Conservation (phyloP, 2,797 vertebrate species). For the Lagodon rhomboides region DNA sequence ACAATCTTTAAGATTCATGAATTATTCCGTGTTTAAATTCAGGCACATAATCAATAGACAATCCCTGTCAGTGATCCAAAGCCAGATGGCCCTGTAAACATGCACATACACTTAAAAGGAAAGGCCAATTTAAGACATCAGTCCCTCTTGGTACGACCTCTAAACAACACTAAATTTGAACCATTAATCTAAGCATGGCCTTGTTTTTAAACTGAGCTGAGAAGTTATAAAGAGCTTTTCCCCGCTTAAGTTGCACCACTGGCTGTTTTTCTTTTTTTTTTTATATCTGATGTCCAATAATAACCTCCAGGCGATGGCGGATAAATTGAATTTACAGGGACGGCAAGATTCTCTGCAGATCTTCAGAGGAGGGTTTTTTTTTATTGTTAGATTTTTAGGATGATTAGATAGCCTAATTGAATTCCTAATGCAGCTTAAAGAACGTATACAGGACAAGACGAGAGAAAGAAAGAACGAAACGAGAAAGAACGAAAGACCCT, state of each 20-base stretch:
- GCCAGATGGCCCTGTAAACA: slow-evolving; percentile 31
- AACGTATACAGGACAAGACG: not conserved
- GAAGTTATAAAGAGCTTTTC: slow-evolving; percentile 29
- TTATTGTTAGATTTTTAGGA: slow-evolving; percentile 22
- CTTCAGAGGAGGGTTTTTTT: slow-evolving; percentile 12
- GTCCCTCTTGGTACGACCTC: slow-evolving; percentile 15
- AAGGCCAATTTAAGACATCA: not conserved
- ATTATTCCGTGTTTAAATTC: slow-evolving; percentile 54
- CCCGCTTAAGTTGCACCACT: slow-evolving; percentile 12
- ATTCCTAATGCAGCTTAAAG: slow-evolving; percentile 35
- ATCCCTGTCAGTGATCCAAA: slow-evolving; percentile 28
- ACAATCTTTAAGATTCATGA: slow-evolving; percentile 20
- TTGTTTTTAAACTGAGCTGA: slow-evolving; percentile 31
- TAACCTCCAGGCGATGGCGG: slow-evolving; percentile 41
- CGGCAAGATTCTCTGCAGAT: slow-evolving; percentile 36
- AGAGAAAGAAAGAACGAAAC: not conserved
- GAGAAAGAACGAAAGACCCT: not conserved
- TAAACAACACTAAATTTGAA: slow-evolving; percentile 6
- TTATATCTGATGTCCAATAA: slow-evolving; percentile 42
- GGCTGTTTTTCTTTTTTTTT: slow-evolving; percentile 29
- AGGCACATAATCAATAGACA: slow-evolving; percentile 59
- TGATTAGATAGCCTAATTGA: slow-evolving; percentile 39
- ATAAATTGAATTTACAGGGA: slow-evolving; percentile 53
- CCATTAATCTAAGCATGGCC: slow-evolving; percentile 6
- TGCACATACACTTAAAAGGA: slow-evolving; percentile 34